These are phyloP conservation scores for Xiphias gladius DNA, from an alignment of 2,113 vertebrate genomes.

Conservation along the genomic window DNA sequence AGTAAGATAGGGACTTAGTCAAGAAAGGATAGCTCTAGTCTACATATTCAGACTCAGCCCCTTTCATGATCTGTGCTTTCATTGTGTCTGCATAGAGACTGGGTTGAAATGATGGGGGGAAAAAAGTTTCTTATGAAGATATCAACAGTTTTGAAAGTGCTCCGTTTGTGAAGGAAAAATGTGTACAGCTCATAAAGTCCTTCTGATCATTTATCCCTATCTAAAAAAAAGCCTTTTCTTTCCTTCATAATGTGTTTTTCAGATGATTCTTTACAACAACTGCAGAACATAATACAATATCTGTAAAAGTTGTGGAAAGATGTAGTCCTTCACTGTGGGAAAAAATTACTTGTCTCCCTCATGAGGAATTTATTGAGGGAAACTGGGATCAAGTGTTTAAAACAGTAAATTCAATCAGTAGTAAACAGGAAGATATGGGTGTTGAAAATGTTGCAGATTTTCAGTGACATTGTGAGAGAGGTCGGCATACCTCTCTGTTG, in stretches of 20 bases:
- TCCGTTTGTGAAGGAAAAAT: constrained; percentile 12
- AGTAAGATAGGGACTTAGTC: neutral
- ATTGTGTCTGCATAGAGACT: constrained; percentile 29
- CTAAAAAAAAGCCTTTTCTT: constrained; percentile 41
- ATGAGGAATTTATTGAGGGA: neutral
- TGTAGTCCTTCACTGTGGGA: constrained; percentile 19
- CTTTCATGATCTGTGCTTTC: constrained; percentile 13
- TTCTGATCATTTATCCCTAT: constrained; percentile 34
- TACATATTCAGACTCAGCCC: neutral
- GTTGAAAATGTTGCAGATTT: neutral
- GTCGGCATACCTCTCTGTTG: constrained; percentile 64
- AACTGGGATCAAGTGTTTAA: constrained; percentile 7
- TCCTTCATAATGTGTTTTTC: constrained; percentile 46
- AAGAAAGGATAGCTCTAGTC: neutral
- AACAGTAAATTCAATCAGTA: neutral
- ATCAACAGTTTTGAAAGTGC: constrained; percentile 26
- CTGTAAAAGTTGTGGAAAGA: constrained; percentile 22
- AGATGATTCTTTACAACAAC: constrained; percentile 38
- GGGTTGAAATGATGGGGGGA: neutral
- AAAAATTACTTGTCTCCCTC: constrained; percentile 4
- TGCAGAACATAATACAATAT: constrained; percentile 13
- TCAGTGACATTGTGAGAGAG: neutral
- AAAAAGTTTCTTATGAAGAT: neutral
- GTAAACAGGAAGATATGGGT: neutral
- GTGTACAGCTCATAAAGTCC: constrained; percentile 5